These are phyloP conservation scores for Puffinus mauretanicus DNA, from an alignment of 2,113 vertebrate genomes.

Conservation along the genomic window DNA sequence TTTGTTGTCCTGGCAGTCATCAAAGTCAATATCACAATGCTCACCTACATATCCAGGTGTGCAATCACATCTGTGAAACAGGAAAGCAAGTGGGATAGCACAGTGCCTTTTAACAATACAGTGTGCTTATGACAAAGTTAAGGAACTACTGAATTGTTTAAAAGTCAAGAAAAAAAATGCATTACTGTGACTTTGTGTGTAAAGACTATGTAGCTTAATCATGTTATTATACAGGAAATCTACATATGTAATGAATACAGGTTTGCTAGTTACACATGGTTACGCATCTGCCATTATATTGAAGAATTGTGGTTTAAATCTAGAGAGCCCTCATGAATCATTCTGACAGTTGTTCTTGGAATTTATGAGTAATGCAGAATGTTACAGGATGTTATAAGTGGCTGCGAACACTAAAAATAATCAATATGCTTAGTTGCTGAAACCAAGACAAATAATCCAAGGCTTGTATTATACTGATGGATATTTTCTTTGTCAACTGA, in stretches of 20 bases:
- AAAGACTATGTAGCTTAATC: background rate
- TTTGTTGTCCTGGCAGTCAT: constrained; percentile 94
- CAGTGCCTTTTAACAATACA: background rate
- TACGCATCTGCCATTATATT: background rate
- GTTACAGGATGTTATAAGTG: background rate
- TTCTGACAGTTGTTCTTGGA: background rate
- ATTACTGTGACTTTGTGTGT: background rate
- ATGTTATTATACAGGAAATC: background rate
- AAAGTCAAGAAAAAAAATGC: background rate
- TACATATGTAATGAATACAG: background rate
- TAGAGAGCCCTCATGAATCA: constrained; percentile 7
- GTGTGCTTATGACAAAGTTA: background rate
- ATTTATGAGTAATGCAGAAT: background rate
- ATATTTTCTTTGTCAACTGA: background rate
- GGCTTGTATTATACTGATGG: background rate
- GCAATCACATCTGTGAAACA: constrained; percentile 88
- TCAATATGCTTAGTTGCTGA: background rate
- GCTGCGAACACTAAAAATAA: background rate
- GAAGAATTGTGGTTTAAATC: background rate
- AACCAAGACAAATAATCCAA: background rate
- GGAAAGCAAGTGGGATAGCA: background rate
- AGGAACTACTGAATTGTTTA: background rate
- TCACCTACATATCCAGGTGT: constrained; percentile 92
- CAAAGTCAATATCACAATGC: constrained; percentile 89
- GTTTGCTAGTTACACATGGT: background rate